Conservation (phyloP, 2,888 invertebrate genomes). For the Dendrolimus houi region DNA sequence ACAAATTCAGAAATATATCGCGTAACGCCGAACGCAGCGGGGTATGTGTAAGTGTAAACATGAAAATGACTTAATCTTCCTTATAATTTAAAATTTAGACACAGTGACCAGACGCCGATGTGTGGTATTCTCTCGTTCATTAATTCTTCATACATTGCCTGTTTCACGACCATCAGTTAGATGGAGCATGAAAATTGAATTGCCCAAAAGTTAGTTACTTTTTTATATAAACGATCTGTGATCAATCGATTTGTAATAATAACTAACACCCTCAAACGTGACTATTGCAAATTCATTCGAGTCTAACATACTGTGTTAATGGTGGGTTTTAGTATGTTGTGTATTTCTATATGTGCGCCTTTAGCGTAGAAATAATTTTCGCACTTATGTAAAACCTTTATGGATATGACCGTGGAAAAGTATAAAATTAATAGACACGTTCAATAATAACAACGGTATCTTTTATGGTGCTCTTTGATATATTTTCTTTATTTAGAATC, state of each 20-base stretch:
- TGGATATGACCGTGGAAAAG: neutral
- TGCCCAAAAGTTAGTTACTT: constrained; percentile 15
- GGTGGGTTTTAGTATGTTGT: neutral
- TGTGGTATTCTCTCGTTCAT: neutral
- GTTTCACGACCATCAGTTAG: constrained; percentile 11
- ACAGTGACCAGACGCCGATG: neutral
- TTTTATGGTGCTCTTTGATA: neutral
- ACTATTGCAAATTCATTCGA: neutral
- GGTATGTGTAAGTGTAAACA: no score
- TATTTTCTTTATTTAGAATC: no score
- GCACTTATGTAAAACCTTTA: neutral
- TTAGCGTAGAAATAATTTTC: neutral
- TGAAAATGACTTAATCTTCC: no score
- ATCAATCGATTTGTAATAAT: constrained; percentile 15
- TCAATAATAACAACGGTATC: neutral
- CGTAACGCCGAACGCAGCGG: no score
- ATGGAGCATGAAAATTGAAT: constrained; percentile 14
- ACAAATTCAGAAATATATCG: no score
- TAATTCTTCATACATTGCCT: constrained; percentile 9
- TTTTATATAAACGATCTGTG: constrained; percentile 11
- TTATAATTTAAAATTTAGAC: neutral
- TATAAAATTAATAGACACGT: neutral
- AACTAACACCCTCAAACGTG: constrained; percentile 1
- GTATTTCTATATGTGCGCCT: neutral
- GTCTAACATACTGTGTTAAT: neutral